Conservation (phyloP, 2,113 vertebrate genomes). For the Hipposideros armiger region DNA sequence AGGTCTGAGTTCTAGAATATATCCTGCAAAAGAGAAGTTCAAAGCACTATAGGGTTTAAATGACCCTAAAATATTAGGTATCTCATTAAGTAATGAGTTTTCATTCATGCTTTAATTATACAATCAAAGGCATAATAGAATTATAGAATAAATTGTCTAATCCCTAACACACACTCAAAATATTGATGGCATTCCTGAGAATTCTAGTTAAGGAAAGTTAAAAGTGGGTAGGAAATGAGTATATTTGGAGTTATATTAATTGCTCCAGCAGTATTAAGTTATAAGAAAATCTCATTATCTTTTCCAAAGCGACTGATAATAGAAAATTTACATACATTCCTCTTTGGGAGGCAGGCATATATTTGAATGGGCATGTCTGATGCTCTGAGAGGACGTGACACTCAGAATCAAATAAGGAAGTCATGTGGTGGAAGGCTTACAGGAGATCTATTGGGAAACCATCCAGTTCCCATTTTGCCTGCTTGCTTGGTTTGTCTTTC, state of each 20-base stretch:
- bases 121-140: background rate
- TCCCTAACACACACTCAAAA: background rate
- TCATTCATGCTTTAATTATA: background rate
- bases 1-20: background rate
- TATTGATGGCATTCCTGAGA: background rate
- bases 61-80: background rate
- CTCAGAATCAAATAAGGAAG: background rate
- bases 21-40: background rate
- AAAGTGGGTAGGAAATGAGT: background rate
- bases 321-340: background rate
- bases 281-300: background rate
- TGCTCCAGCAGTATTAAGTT: background rate
- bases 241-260: background rate
- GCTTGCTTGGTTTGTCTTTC: background rate
- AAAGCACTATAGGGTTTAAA: background rate
- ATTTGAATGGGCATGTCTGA: background rate
- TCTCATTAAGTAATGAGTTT: constrained; percentile 34
- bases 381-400: background rate
- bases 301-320: background rate
- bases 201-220: background rate
- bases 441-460: background rate
- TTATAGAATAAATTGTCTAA: background rate
- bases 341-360: accelerated
- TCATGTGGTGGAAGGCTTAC: background rate
- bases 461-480: background rate